These are phyloP conservation scores for Sebastes jordani DNA, from an alignment of 2,797 vertebrate species.

Conservation along the genomic window DNA sequence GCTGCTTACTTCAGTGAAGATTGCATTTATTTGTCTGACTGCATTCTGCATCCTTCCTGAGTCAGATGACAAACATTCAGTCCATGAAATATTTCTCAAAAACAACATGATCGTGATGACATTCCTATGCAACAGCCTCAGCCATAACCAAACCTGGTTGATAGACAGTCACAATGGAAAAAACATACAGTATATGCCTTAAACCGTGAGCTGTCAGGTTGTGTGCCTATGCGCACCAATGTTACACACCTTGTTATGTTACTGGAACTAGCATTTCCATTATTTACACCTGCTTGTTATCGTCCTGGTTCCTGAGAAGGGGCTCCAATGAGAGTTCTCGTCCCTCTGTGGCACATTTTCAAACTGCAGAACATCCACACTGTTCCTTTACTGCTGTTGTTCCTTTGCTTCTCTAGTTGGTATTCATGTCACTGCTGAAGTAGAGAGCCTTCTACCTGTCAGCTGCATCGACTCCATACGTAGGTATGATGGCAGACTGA, in stretches of 20 bases:
- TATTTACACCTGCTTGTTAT: background rate
- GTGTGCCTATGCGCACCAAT: background rate
- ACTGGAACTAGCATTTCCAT: background rate
- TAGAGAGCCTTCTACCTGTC: background rate
- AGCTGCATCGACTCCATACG: background rate
- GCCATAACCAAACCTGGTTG: background rate
- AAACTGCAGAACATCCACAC: background rate
- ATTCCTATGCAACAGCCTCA: background rate
- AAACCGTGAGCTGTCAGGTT: background rate
- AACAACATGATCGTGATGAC: background rate
- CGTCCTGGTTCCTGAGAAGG: background rate
- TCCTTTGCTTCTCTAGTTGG: slow-evolving; percentile 1
- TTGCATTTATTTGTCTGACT: background rate
- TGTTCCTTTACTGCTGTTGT: background rate
- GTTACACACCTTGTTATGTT: background rate
- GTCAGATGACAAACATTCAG: background rate
- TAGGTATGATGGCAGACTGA: background rate
- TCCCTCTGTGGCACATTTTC: slow-evolving; percentile 1
- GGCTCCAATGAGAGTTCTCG: background rate
- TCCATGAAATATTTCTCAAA: background rate
- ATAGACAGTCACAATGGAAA: background rate
- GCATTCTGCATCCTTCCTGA: background rate
- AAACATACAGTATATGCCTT: background rate
- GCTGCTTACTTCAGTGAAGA: background rate
- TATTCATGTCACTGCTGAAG: slow-evolving; percentile 27